Conservation (phyloP, 2,113 vertebrate genomes). For the Promerops cafer region DNA sequence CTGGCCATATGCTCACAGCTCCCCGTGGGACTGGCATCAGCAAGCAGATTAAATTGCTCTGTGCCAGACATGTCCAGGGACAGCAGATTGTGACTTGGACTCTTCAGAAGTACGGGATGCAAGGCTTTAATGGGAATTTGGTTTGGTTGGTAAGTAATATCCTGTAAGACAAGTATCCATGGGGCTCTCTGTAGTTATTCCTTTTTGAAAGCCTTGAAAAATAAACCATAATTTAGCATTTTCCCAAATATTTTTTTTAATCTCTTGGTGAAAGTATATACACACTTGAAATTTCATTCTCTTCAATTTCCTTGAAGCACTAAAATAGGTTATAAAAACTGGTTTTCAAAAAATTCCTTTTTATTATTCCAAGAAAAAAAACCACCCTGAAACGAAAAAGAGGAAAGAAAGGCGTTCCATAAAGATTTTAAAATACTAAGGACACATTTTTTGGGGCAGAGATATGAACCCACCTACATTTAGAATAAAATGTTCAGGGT, state of each 20-base stretch:
- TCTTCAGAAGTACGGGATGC: not conserved
- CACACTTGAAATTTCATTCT: not conserved
- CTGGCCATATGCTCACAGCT: not conserved
- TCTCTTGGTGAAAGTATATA: not conserved
- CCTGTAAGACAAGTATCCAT: not conserved
- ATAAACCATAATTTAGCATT: not conserved
- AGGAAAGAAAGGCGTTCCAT: not conserved
- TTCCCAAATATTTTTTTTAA: not conserved
- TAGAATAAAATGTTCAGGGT: not conserved
- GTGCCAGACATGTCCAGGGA: not conserved
- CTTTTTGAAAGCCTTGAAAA: not conserved
- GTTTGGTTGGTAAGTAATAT: not conserved
- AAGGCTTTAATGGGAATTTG: not conserved
- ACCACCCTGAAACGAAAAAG: not conserved
- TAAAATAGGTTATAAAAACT: not conserved
- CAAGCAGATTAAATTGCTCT: not conserved
- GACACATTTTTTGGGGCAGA: accelerated
- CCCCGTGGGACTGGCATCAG: not conserved
- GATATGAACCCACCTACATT: not conserved
- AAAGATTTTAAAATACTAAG: not conserved
- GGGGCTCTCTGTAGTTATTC: not conserved
- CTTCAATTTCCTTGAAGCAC: not conserved
- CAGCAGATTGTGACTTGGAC: not conserved
- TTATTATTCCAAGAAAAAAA: not conserved
- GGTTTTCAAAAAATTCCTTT: not conserved